Base-by-base conservation (phyloP, 2,888 invertebrate species). In the Neria commutata region DNA sequence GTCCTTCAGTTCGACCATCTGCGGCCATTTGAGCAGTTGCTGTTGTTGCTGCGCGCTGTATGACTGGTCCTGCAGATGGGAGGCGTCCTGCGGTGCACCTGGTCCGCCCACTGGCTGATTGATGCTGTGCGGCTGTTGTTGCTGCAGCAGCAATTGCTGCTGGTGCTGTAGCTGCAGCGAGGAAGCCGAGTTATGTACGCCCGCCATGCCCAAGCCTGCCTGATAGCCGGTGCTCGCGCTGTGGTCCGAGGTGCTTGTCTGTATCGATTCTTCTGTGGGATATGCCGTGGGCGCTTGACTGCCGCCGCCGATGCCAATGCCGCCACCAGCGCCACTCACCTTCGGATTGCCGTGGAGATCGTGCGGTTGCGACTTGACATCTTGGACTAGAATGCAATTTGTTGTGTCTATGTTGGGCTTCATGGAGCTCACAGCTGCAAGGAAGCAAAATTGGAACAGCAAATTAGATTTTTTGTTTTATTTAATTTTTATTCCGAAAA, bases 381-480 rank as follows among this genome's bases (percentile, higher is more conserved):
- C 94, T 87, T 93, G 92, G 80, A 93, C 92, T 83, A 93, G 86
- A 82, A 93, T 92, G 85, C 93, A 94, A 84, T 92, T 92, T 79
- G 91, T 87, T 84, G 90, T 89, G 86, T 93, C 92, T 87, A 91
- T 89, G 84, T 89, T 89, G 82, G 90, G 89, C 84, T 92, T 90
- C 91, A 93, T 92, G 81, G 92, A 92, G 85, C 91, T 92, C 84
- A 92, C 90, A 82, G 92, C 92, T 93, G 88, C 47, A 89, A 89
- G 77, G 83, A 83, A 82, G 76, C 65, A 72, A 67, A 69, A 29
- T 29, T 29, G 11, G 29, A 29, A n/a, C n/a, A n/a, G n/a, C n/a
- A n/a, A n/a, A n/a, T n/a, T n/a, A n/a, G n/a, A n/a, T n/a, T n/a
- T n/a, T n/a, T n/a, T n/a, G n/a, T n/a, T n/a, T n/a, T n/a, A n/a